phyloP scores from a whole-genome alignment of 2,113 vertebrate genomes.

The Centropus bengalensis region DNA sequence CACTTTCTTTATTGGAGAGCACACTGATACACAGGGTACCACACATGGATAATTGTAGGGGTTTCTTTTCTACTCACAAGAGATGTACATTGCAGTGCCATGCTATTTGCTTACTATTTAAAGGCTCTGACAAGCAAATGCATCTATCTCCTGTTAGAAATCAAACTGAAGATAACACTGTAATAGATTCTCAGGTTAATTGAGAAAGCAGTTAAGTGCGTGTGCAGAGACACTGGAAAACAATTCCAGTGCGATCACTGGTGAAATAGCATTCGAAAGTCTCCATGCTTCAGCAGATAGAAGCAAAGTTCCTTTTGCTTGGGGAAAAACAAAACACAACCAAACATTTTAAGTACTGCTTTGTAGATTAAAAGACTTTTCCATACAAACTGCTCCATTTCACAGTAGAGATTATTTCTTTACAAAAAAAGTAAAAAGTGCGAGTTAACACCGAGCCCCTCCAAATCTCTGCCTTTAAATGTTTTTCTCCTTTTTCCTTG shows the following conservation, averaged over 20 bases:
- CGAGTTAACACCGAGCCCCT: neutral
- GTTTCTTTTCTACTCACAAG: neutral
- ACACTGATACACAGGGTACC: neutral
- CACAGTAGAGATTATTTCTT: neutral
- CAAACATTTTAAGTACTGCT: neutral
- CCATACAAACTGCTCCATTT: neutral
- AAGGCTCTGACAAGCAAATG: neutral
- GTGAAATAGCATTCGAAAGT: neutral
- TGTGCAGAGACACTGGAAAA: neutral
- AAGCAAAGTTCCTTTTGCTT: neutral
- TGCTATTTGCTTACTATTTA: constrained; percentile 16
- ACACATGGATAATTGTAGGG: neutral
- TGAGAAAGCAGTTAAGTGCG: neutral
- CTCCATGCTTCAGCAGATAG: neutral
- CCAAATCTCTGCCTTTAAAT: neutral
- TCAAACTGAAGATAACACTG: neutral
- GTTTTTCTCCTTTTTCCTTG: neutral
- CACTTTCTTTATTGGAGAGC: neutral
- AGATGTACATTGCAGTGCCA: neutral
- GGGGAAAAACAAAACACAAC: too few species aligned
- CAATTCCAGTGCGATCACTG: neutral
- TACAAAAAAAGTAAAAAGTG: neutral
- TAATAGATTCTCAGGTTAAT: neutral
- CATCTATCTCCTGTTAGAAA: neutral
- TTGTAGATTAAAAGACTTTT: neutral